These are phyloP conservation scores for Monodelphis domestica DNA, from an alignment of 2,797 vertebrate species.

Conservation along the genomic window DNA sequence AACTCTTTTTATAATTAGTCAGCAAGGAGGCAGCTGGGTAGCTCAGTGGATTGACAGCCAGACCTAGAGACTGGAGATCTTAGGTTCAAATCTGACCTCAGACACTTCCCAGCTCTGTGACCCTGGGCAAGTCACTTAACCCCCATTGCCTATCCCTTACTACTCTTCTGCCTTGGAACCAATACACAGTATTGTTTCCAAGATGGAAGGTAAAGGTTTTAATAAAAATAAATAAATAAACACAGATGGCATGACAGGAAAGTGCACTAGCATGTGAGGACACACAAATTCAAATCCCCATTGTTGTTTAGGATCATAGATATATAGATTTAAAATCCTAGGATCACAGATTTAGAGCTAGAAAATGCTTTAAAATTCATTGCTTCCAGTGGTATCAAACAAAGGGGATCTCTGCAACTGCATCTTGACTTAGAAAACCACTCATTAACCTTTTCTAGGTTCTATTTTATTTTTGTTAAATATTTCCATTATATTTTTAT, in stretches of 20 bases:
- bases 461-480: background rate
- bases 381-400: background rate
- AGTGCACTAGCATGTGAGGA: background rate
- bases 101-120: no score
- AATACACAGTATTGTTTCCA: no score
- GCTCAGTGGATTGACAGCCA: no score
- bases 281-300: background rate
- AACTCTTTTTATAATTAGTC: background rate
- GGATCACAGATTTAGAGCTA: background rate
- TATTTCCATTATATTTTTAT: background rate
- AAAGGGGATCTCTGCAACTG: background rate
- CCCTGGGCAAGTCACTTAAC: no score
- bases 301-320: background rate
- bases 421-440: no score
- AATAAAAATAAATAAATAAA: no score
- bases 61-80: no score
- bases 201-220: no score
- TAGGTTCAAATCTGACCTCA: no score
- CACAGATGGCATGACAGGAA: conserved; percentile 1
- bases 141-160: no score
- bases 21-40: no score
- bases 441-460: background rate
- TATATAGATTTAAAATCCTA: background rate
- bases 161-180: no score
- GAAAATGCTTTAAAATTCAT: background rate